A percentile compares a stretch with the other conserved stretches of the same genome.
phyloP scores from a whole-genome alignment of 2,797 vertebrate species.

The Schizopygopsis malacanthus region DNA sequence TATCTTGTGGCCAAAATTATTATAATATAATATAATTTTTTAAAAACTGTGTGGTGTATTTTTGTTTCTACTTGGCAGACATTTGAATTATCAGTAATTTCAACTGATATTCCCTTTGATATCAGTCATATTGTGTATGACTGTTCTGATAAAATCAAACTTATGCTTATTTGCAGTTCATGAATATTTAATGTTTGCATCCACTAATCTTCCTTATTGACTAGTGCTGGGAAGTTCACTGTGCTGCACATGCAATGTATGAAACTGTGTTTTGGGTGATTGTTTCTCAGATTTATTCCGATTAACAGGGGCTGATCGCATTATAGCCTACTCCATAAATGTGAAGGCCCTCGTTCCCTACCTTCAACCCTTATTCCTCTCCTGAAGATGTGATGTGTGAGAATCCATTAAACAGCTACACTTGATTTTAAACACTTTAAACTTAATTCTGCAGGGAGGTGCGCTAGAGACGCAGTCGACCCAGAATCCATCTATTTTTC shows the following conservation, averaged over 20 bases:
- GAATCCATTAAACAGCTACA: constrained; percentile 53
- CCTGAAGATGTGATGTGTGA: constrained; percentile 49
- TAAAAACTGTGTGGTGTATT: too few species aligned
- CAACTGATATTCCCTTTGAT: neutral
- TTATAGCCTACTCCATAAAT: constrained; percentile 9
- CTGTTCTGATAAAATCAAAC: neutral
- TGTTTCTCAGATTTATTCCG: constrained; percentile 15
- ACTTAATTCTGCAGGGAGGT: constrained; percentile 47
- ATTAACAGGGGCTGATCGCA: constrained; percentile 29
- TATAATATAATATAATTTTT: neutral
- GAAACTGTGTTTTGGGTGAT: neutral
- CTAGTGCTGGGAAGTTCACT: neutral
- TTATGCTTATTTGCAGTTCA: neutral
- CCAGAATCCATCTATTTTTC: constrained; percentile 50
- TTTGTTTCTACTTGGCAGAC: neutral
- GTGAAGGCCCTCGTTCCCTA: constrained; percentile 11
- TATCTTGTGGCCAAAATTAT: neutral
- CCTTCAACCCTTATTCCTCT: constrained; percentile 13
- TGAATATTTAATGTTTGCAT: neutral
- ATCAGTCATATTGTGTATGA: neutral
- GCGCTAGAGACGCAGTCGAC: constrained; percentile 52
- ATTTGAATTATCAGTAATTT: neutral
- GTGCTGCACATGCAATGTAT: neutral
- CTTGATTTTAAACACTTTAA: constrained; percentile 53
- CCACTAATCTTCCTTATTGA: neutral